Base-by-base conservation (phyloP, 2,888 invertebrate genomes). In the Drosophila incognita region DNA sequence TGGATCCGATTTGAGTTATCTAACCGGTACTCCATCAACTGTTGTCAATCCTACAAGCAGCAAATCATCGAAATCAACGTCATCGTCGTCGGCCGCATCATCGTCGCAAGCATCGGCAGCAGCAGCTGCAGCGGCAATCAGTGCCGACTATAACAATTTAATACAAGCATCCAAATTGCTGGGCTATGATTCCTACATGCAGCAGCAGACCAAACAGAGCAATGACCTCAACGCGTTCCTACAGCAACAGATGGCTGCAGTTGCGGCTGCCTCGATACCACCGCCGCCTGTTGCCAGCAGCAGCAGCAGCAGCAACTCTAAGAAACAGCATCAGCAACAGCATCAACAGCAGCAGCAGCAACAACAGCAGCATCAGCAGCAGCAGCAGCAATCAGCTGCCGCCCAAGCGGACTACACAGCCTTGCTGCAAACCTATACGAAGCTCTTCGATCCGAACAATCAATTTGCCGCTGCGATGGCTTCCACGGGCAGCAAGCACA, bases 101-200 rank as follows among this genome's bases (percentile, higher is more conserved):
- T 78, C 78, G 3, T 54, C 76, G 3, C 52, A 76, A 2, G 60
- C 79, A 4, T 76, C 89, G 4, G 88, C 91, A 5, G 91, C 91
- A 15, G 91, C 89, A 5, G 91, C 91, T 13, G 90, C 91, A 6
- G 90, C 90, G 11, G 89, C 92, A 2, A 77, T 92, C 6, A 87
- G 90, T 24, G 89, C 92, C 7, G 93, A 93, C 58, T 93, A 93
- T 56, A 92, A 92, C 48, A 93, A 93, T 73, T 78, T 93, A 38
- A 84, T 93, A 48, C 93, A 93, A 68, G 93, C 93, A 5, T 93
- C 93, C 4, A 93, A 93, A 69, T 63, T 92, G 33, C 84, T 93
- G n/a, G 93, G 93, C 56, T 93, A 93, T 57, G 93, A 93, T 74
- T 91, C 93, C 38, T 93, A 93, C 61, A 92, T 93, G 89, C 92